Conservation (phyloP, 2,888 invertebrate species). For the Tryphoninae sp. region DNA sequence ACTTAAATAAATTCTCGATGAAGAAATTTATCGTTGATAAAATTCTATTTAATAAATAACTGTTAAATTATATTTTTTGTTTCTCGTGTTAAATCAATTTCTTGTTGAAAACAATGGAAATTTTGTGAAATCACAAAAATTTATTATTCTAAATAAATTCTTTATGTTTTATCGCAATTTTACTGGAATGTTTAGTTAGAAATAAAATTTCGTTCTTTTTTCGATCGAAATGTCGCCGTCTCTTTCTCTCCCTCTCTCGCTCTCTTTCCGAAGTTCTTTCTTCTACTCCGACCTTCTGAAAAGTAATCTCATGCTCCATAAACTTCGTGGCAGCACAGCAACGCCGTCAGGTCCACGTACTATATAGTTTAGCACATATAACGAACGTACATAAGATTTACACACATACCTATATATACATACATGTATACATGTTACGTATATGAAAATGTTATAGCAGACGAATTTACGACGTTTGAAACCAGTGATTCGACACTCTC, state of each 20-base stretch:
- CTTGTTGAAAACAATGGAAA: too few species aligned
- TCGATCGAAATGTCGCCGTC: neutral
- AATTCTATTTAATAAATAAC: too few species aligned
- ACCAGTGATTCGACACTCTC: conserved; percentile 65
- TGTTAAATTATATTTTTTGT: too few species aligned
- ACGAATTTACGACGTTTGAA: conserved; percentile 69
- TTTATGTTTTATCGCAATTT: neutral
- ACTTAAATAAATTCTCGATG: too few species aligned
- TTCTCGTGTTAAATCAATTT: too few species aligned
- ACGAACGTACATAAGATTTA: conserved; percentile 22
- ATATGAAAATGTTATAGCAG: conserved; percentile 49
- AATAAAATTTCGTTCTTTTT: neutral
- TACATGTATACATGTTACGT: conserved; percentile 34
- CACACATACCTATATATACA: conserved; percentile 34
- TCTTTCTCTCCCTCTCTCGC: conserved; percentile 27
- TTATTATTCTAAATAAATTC: too few species aligned
- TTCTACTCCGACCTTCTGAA: conserved; percentile 66
- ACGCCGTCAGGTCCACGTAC: conserved; percentile 59
- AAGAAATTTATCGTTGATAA: too few species aligned
- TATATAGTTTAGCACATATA: conserved; percentile 13
- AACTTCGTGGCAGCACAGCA: conserved; percentile 68
- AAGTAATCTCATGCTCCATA: conserved; percentile 75
- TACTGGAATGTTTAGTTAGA: neutral
- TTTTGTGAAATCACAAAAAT: too few species aligned
- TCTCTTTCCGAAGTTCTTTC: conserved; percentile 29